phyloP scores from a whole-genome alignment of 2,888 invertebrate genomes.

The Andrena hattorfiana region DNA sequence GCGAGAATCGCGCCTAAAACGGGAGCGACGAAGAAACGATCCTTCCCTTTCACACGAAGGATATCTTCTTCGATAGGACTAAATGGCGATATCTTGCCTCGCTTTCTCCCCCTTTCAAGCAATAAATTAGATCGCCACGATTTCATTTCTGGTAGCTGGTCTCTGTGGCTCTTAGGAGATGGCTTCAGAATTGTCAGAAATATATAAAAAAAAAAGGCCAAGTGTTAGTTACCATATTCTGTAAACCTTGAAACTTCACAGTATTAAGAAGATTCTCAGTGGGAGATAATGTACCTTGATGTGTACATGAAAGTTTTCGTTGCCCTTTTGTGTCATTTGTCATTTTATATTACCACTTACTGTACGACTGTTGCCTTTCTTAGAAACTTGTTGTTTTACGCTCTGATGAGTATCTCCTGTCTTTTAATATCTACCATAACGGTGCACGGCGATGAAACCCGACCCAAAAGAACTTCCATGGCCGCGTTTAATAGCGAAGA shows the following conservation, averaged over 20 bases:
- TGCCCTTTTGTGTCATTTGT: not conserved
- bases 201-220: too few species aligned
- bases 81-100: not conserved
- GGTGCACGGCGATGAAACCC: constrained; percentile 3
- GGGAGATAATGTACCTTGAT: not conserved
- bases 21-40: constrained; percentile 32
- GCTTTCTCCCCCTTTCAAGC: not conserved
- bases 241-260: too few species aligned
- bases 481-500: constrained; percentile 39
- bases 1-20: constrained; percentile 32
- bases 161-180: not conserved
- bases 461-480: constrained; percentile 1
- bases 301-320: not conserved
- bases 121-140: constrained; percentile 7
- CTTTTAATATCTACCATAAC: constrained; percentile 1
- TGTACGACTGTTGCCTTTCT: not conserved
- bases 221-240: too few species aligned
- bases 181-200: too few species aligned
- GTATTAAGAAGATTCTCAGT: too few species aligned
- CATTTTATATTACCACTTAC: not conserved
- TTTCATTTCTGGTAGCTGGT: not conserved
- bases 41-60: constrained; percentile 10
- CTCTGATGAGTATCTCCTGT: constrained; percentile 1
- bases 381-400: not conserved
- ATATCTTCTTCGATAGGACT: constrained; percentile 34